Evolutionary conservation across 2,797 vertebrate genomes (phyloP).

Genomic region (Pteropus rufus): DNA sequence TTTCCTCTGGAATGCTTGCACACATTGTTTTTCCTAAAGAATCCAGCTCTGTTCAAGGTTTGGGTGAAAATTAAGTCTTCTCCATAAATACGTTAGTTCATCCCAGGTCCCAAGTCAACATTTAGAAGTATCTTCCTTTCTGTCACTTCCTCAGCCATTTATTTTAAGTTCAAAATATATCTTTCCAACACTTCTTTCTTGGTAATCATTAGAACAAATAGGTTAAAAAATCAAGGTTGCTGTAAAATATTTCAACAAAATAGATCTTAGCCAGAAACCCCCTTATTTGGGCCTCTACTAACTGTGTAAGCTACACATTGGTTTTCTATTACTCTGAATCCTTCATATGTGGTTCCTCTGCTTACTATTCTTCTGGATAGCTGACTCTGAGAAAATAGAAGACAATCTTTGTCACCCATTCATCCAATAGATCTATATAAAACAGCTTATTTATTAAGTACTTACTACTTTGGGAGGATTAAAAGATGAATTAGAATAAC

Average conservation of each 20-base stretch:
- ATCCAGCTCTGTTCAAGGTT: neutral
- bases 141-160: neutral
- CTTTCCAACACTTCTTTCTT: neutral
- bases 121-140: neutral
- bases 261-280: neutral
- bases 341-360: neutral
- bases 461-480: neutral
- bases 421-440: neutral
- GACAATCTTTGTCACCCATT: neutral
- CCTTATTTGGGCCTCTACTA: neutral
- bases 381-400: neutral
- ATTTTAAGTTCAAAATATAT: neutral
- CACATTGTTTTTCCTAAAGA: neutral
- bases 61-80: neutral
- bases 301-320: neutral
- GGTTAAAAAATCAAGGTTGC: neutral
- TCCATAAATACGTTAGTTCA: neutral
- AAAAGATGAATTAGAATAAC: neutral
- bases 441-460: neutral
- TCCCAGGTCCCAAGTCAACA: neutral
- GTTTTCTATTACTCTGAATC: neutral
- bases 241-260: neutral
- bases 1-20: neutral
- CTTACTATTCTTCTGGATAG: neutral
- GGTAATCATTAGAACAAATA: neutral